These are phyloP conservation scores for Oryctolagus cuniculus DNA, from an alignment of 2,113 vertebrate genomes.

Conservation along the genomic window mOryCun1.1 NC_091434.1:146027001-146027500, in stretches of 20 bases:
- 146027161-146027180: not conserved
- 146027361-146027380: not conserved
- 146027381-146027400: not conserved
- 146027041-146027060: too few relatives aligned
- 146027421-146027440: not conserved
- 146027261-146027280: not conserved
- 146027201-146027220: not conserved
- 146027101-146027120: constrained; percentile 20
- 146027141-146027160: constrained; percentile 23
- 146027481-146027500: not conserved
- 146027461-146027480: not conserved
- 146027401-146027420: not conserved
- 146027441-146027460: not conserved
- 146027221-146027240: not conserved
- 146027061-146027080: not conserved
- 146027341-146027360: not conserved
- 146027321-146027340: not conserved
- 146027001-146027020: not conserved
- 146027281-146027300: not conserved
- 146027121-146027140: not conserved
- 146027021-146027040: too few relatives aligned
- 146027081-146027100: not conserved
- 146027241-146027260: not conserved
- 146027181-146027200: not conserved
- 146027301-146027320: not conserved